These are phyloP conservation scores for Hymenopus coronatus DNA, from an alignment of 2,888 invertebrate genomes.

Conservation along the genomic window DNA sequence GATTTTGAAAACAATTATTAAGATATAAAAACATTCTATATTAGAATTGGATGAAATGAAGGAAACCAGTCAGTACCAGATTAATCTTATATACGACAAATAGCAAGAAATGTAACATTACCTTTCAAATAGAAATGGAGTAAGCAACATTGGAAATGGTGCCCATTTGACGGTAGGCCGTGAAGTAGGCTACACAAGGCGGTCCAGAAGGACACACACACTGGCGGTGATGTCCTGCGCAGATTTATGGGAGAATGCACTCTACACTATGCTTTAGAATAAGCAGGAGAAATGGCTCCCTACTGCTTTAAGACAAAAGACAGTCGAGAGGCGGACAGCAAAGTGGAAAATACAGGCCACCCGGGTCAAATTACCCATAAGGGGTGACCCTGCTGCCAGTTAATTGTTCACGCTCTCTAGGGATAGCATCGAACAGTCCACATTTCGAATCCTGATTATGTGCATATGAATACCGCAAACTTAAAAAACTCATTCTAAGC, in stretches of 20 bases:
- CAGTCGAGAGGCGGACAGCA: background rate
- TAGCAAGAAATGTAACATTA: too few relatives aligned
- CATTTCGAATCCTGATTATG: background rate
- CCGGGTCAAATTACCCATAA: background rate
- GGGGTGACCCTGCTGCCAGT: background rate
- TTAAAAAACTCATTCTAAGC: too few relatives aligned
- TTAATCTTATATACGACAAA: too few relatives aligned
- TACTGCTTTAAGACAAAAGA: background rate
- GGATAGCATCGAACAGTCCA: too few relatives aligned
- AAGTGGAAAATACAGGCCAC: conserved; percentile 4
- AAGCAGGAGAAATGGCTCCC: conserved; percentile 32
- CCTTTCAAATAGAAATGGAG: too few relatives aligned
- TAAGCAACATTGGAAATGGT: too few relatives aligned
- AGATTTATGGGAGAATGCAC: conserved; percentile 33
- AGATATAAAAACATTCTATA: too few relatives aligned
- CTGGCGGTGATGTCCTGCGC: background rate
- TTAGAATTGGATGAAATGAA: too few relatives aligned
- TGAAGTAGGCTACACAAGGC: background rate
- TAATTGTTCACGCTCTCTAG: background rate
- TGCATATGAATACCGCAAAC: background rate
- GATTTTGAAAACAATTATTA: too few relatives aligned
- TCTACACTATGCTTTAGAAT: conserved; percentile 23
- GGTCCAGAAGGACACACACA: background rate
- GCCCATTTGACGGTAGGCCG: too few relatives aligned
- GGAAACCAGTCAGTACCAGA: too few relatives aligned